Evolutionary conservation across 2,797 vertebrate species (phyloP).

Genomic region (Gymnoscopelus microlampas): DNA sequence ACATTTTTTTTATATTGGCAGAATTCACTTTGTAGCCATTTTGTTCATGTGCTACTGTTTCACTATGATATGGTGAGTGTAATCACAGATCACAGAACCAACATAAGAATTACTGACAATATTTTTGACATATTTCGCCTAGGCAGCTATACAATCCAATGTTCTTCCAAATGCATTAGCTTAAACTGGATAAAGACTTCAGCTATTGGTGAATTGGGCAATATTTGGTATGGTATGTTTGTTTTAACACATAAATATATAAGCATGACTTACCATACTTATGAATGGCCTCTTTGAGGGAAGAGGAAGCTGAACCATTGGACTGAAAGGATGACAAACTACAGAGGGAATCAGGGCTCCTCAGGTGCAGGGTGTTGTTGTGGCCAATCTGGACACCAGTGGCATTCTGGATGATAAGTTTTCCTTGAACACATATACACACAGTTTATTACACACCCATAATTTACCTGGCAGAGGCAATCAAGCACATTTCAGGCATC

Average conservation of each 20-base stretch:
- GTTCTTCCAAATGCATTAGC: too few relatives aligned
- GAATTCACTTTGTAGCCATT: too few relatives aligned
- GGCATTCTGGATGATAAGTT: slow-evolving; percentile 81
- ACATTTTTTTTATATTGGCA: too few relatives aligned
- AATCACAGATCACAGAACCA: too few relatives aligned
- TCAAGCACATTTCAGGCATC: background rate
- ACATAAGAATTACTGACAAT: too few relatives aligned
- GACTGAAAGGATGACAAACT: slow-evolving; percentile 27
- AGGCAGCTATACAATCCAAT: too few relatives aligned
- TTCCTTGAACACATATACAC: slow-evolving; percentile 54
- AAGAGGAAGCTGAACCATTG: background rate
- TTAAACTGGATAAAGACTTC: too few relatives aligned
- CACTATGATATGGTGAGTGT: too few relatives aligned
- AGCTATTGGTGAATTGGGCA: background rate
- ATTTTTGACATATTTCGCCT: too few relatives aligned
- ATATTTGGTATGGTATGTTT: background rate
- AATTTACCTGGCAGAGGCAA: background rate
- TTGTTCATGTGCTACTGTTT: too few relatives aligned
- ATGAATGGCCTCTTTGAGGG: slow-evolving; percentile 68
- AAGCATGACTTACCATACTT: slow-evolving; percentile 72
- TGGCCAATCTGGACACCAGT: slow-evolving; percentile 89
- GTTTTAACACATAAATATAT: background rate
- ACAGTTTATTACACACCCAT: background rate
- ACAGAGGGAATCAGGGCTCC: slow-evolving; percentile 37
- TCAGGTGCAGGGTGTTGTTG: slow-evolving; percentile 85